Evolutionary conservation across 2,888 invertebrate genomes (phyloP).

Genomic region (Cryptocephalus moraei): DNA sequence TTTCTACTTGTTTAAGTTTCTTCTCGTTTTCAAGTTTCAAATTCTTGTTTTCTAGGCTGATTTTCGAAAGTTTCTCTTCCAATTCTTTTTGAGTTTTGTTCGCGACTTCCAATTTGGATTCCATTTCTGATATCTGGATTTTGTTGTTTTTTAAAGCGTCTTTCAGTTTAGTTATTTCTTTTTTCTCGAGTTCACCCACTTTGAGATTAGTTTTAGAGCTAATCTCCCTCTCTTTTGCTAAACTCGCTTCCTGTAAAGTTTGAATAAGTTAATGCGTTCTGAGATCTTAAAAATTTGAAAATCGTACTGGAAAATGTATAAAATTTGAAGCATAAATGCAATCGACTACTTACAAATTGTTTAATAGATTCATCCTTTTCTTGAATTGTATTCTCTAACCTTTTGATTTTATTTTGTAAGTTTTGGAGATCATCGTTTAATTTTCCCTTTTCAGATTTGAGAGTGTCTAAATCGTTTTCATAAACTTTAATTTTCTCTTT

Average conservation of each 20-base stretch:
- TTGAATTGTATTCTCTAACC: conserved; percentile 47
- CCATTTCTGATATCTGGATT: conserved; percentile 25
- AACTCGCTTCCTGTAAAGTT: conserved; percentile 36
- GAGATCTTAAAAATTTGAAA: background rate
- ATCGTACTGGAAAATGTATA: background rate
- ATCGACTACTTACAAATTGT: conserved; percentile 44
- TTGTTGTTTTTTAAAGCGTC: conserved; percentile 29
- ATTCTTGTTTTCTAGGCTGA: conserved; percentile 50
- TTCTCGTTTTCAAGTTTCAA: conserved; percentile 55
- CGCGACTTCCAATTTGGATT: conserved; percentile 31
- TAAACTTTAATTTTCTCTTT: conserved; percentile 26
- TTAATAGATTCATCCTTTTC: conserved; percentile 52
- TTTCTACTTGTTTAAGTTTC: conserved; percentile 37
- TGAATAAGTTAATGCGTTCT: background rate
- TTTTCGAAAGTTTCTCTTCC: conserved; percentile 48
- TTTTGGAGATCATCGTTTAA: conserved; percentile 42
- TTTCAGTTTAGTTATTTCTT: conserved; percentile 28
- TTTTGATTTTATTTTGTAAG: conserved; percentile 49
- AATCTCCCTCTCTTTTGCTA: conserved; percentile 41
- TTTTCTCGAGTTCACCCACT: conserved; percentile 22
- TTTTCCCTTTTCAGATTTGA: conserved; percentile 44
- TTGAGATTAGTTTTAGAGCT: conserved; percentile 29
- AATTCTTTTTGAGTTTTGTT: conserved; percentile 23
- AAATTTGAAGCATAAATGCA: background rate
- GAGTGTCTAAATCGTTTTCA: conserved; percentile 40